phyloP scores from a whole-genome alignment of 2,888 invertebrate species.

The Drosophila mettleri region DNA sequence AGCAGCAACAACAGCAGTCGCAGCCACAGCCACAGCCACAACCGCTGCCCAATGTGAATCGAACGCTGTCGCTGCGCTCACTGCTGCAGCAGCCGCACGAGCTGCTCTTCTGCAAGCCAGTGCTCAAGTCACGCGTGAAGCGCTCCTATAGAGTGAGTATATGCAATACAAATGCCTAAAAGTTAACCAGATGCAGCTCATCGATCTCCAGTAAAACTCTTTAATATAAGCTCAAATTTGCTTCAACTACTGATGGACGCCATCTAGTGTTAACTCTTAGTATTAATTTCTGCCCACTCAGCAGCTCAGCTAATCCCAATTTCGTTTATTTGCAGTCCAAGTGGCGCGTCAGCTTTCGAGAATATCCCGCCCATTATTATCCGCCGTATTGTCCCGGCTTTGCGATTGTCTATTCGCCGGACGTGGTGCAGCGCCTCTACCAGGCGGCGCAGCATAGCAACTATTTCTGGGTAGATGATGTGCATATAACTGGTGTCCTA shows the following conservation, averaged over 20 bases:
- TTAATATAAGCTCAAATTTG: too few species aligned
- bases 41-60: conserved; percentile 31
- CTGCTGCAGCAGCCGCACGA: conserved; percentile 84
- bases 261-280: background rate
- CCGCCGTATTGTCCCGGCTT: conserved; percentile 92
- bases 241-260: too few species aligned
- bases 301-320: background rate
- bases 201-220: too few species aligned
- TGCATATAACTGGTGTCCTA: conserved; percentile 90
- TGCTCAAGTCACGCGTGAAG: conserved; percentile 86
- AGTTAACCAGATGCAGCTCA: background rate
- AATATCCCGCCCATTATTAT: conserved; percentile 88
- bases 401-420: conserved; percentile 89
- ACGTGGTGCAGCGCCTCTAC: conserved; percentile 87
- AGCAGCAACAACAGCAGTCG: conserved; percentile 18
- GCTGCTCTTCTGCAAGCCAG: conserved; percentile 88
- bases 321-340: conserved; percentile 86
- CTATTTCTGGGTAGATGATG: conserved; percentile 94
- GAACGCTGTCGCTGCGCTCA: conserved; percentile 24
- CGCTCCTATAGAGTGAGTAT: conserved; percentile 86
- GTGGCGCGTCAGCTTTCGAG: conserved; percentile 90
- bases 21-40: background rate
- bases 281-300: background rate
- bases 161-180: background rate
- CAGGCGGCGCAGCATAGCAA: conserved; percentile 87